A percentile compares a stretch with the other conserved stretches of the same genome.
phyloP scores from a whole-genome alignment of 2,888 invertebrate genomes.

The Dascillus cervinus region DNA sequence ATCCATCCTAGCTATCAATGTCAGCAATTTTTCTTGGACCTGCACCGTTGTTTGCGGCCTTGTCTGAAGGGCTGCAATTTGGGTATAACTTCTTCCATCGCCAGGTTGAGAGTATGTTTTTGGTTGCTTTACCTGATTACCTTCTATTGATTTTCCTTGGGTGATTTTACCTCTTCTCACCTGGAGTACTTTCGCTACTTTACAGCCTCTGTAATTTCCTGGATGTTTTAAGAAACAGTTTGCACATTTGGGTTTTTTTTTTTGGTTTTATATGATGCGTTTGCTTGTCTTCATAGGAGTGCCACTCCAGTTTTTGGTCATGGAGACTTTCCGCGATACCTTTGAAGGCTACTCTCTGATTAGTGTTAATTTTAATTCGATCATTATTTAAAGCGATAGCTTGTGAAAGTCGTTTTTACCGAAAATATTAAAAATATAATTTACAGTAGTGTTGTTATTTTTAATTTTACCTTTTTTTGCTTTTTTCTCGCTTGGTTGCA shows the following conservation, averaged over 20 bases:
- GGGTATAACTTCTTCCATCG: slow-evolving; percentile 1
- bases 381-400: slow-evolving; percentile 5
- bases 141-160: slow-evolving; percentile 1
- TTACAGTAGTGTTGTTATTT: no score
- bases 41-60: slow-evolving; percentile 1
- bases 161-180: slow-evolving; percentile 2
- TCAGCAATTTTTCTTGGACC: slow-evolving; percentile 1
- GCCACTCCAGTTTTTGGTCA: slow-evolving; percentile 4
- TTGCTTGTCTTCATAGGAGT: slow-evolving; percentile 8
- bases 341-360: slow-evolving; percentile 4
- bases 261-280: slow-evolving; percentile 3
- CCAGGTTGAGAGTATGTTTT: slow-evolving; percentile 3
- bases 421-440: no score
- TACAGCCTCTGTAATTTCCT: slow-evolving; percentile 5
- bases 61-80: slow-evolving; percentile 2
- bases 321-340: slow-evolving; percentile 1
- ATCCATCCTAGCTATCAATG: slow-evolving; percentile 4
- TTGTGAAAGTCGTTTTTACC: slow-evolving; percentile 2
- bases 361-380: slow-evolving; percentile 6
- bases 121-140: not conserved
- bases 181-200: slow-evolving; percentile 4
- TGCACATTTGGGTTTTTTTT: slow-evolving; percentile 3
- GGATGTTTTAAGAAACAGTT: slow-evolving; percentile 5
- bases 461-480: no score
- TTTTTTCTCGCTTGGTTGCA: no score